Conservation (phyloP, 2,797 vertebrate genomes). For the Notamacropus eugenii region DNA sequence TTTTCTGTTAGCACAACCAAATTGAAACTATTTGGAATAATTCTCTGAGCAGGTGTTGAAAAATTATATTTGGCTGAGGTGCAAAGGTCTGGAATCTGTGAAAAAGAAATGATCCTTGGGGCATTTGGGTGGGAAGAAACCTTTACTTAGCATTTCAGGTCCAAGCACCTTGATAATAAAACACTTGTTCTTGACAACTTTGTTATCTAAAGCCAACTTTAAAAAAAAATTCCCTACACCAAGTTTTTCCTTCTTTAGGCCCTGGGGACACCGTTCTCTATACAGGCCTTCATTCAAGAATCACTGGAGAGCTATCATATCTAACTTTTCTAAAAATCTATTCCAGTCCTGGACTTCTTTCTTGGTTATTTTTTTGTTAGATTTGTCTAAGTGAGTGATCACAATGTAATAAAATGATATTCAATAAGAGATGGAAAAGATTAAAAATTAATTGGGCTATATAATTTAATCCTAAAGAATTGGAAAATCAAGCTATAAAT, state of each 20-base stretch:
- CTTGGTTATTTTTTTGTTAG: background rate
- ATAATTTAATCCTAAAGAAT: background rate
- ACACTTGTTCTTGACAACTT: background rate
- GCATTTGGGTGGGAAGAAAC: background rate
- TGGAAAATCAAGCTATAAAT: background rate
- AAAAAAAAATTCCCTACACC: constrained; percentile 25
- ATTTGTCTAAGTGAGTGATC: background rate
- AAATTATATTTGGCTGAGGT: background rate
- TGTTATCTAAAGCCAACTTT: constrained; percentile 23
- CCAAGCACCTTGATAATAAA: constrained; percentile 12
- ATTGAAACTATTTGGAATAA: background rate
- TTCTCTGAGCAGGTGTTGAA: background rate
- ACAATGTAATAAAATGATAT: background rate
- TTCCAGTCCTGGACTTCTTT: background rate
- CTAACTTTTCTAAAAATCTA: background rate
- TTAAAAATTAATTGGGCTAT: background rate
- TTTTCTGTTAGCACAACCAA: background rate
- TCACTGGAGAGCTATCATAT: background rate
- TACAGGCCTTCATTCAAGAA: background rate
- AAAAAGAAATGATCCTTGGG: background rate
- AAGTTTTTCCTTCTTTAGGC: constrained; percentile 31
- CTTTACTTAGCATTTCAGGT: background rate
- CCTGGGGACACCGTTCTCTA: constrained; percentile 22
- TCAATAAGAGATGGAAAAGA: background rate
- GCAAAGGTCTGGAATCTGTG: background rate